phyloP scores from a whole-genome alignment of 2,113 vertebrate species.

The Varanus salvator region DNA sequence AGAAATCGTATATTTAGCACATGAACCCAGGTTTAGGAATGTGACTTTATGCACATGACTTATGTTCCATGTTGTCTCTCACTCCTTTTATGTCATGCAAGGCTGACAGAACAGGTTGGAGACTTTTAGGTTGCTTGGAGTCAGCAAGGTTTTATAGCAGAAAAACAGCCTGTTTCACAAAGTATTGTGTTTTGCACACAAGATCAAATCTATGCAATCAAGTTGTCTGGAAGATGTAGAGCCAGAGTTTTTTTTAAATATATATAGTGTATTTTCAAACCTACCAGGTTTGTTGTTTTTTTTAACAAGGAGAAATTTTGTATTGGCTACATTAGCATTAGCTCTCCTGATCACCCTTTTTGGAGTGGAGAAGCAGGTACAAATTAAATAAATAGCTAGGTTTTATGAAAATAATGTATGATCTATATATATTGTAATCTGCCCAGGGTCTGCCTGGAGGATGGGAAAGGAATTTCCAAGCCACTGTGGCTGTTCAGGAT shows the following conservation, averaged over 20 bases:
- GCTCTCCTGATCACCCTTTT: too few relatives aligned
- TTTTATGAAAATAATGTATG: neutral
- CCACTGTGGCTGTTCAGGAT: neutral
- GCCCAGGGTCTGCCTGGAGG: neutral
- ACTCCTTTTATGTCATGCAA: neutral
- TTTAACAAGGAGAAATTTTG: too few relatives aligned
- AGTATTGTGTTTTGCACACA: neutral
- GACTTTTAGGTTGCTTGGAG: neutral
- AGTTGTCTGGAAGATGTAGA: neutral
- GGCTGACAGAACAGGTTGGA: neutral
- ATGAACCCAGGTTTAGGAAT: neutral
- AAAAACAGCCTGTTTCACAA: neutral
- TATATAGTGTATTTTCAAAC: too few relatives aligned
- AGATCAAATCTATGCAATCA: neutral
- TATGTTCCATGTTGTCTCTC: neutral
- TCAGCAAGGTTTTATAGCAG: neutral
- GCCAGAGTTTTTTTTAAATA: neutral
- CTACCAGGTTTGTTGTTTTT: too few relatives aligned
- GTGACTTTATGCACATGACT: neutral
- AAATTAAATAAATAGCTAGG: too few relatives aligned
- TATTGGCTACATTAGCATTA: too few relatives aligned
- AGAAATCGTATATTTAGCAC: neutral
- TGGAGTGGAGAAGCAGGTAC: too few relatives aligned
- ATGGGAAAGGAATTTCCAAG: neutral
- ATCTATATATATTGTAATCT: neutral